These are phyloP conservation scores for Mesoligia furuncula DNA, from an alignment of 2,888 invertebrate genomes.

Conservation along the genomic window DNA sequence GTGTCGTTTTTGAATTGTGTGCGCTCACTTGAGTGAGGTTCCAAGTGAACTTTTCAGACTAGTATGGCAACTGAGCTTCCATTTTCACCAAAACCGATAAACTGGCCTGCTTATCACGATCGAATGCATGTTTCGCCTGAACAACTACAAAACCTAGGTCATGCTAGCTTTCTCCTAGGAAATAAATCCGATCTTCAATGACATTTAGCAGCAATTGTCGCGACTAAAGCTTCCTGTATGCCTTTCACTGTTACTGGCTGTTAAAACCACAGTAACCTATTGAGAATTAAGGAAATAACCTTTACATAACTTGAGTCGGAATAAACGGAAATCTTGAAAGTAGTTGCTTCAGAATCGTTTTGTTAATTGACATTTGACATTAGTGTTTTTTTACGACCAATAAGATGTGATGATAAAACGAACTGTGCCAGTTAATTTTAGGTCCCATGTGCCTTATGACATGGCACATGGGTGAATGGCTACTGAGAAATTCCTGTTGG, in stretches of 20 bases:
- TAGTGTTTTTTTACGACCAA: background rate
- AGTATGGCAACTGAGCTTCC: background rate
- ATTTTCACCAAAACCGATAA: background rate
- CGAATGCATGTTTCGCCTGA: constrained; percentile 19
- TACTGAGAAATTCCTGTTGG: background rate
- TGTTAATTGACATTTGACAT: background rate
- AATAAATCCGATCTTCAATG: constrained; percentile 48
- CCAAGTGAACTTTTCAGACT: background rate
- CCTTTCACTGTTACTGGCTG: constrained; percentile 46
- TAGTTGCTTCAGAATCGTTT: background rate
- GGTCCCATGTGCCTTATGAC: background rate
- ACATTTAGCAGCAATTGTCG: constrained; percentile 53
- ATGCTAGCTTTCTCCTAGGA: constrained; percentile 49
- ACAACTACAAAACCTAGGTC: constrained; percentile 18
- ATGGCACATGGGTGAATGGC: too few relatives aligned
- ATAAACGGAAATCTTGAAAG: constrained; percentile 23
- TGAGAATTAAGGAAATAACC: constrained; percentile 36
- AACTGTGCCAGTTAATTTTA: background rate
- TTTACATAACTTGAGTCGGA: constrained; percentile 25
- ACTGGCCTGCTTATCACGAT: background rate
- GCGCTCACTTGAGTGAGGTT: background rate
- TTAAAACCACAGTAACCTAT: constrained; percentile 41
- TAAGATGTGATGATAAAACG: background rate
- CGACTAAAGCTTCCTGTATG: constrained; percentile 37
- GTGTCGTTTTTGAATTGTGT: background rate